Base-by-base conservation (phyloP, 2,888 invertebrate genomes). In the Lomographa bimaculata region DNA sequence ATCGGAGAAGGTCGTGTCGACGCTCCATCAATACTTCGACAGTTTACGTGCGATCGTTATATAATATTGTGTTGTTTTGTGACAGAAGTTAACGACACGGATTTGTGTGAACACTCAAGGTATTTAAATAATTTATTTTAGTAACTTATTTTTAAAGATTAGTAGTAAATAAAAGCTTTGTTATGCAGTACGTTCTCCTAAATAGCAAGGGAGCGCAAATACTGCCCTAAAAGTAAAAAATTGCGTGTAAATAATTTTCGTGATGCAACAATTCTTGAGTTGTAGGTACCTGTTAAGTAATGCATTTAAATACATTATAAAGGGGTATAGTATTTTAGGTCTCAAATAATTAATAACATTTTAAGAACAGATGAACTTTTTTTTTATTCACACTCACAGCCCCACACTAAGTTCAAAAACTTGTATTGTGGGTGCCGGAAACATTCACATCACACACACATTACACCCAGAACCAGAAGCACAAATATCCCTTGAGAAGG, bases 41-140 rank as follows among this genome's bases (percentile, higher is more conserved):
- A 75, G 68, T 72, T 77, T 61, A 60, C 76, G 69, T 73, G 79
- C 71, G 79, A 57, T 64, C 63, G 79, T 87, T 85, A 86, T 80
- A 87, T 86, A 85, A 85, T 61, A 44, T 38, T 60, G 81, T 84
- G 79, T 80, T 79, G 78, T 85, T 80, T 75, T 74, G 86, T 86
- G 84, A 19, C 37, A 21, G 44, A 50, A 54, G 44, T 54, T 51
- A 26, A 40, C 33, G 21, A 40, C 35, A 43, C 28, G 32, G 37
- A 47, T 53, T 53, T 30, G 42, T 29, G 7, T 40, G 24, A 30
- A 30, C 20, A n/a, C n/a, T 14, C 12, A 24, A 53, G 46, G 53
- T 53, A 64, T 51, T 48, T 43, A 43, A 37, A 36, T 23, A n/a
- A 7, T 29, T 19, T 14, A 1, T 30, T 19, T 6, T 34, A 10